These are phyloP conservation scores for Drosophila pegasa DNA, from an alignment of 2,888 invertebrate genomes.

Conservation along the genomic window DNA sequence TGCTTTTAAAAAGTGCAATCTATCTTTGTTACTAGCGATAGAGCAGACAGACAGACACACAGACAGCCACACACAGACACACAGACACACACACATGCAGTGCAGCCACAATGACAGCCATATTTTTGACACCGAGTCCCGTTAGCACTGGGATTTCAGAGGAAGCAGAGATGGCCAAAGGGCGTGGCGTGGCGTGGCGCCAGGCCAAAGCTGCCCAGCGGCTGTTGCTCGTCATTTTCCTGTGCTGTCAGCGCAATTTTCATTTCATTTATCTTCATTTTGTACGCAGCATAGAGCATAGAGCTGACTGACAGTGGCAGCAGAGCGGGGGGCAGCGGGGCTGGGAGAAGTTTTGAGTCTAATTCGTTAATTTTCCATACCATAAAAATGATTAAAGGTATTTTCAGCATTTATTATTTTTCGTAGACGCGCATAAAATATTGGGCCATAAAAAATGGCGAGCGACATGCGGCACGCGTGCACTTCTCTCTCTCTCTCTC, in stretches of 20 bases:
- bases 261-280: conserved; percentile 78
- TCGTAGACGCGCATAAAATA: conserved; percentile 45
- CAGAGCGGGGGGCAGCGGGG: too few relatives aligned
- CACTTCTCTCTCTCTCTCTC: conserved; percentile 22
- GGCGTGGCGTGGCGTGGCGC: too few relatives aligned
- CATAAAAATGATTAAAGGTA: conserved; percentile 66
- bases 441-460: conserved; percentile 49
- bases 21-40: conserved; percentile 62
- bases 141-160: background rate
- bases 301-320: too few relatives aligned
- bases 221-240: conserved; percentile 62
- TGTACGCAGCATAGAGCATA: conserved; percentile 9
- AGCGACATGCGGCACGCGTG: conserved; percentile 56
- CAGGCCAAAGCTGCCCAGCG: conserved; percentile 23
- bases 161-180: too few relatives aligned
- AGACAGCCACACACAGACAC: conserved; percentile 12
- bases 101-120: conserved; percentile 57
- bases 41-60: conserved; percentile 15
- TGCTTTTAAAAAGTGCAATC: conserved; percentile 75
- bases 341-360: conserved; percentile 30
- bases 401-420: conserved; percentile 44
- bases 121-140: conserved; percentile 49
- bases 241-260: conserved; percentile 69
- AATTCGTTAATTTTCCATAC: conserved; percentile 71
- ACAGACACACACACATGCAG: conserved; percentile 7